phyloP scores from a whole-genome alignment of 2,113 vertebrate genomes.

The Pedetes capensis region DNA sequence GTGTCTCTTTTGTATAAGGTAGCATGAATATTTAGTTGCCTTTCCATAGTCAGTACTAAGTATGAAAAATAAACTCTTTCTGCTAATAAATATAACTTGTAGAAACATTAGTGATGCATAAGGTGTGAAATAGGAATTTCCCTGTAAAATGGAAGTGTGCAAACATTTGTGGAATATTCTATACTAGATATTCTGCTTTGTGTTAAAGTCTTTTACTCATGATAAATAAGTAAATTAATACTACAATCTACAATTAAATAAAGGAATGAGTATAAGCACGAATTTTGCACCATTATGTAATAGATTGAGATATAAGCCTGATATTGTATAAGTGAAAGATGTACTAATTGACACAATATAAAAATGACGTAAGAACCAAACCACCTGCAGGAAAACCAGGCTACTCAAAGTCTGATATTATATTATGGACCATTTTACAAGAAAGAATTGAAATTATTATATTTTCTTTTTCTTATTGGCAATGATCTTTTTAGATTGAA shows the following conservation, averaged over 20 bases:
- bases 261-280: neutral
- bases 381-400: neutral
- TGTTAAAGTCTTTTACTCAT: neutral
- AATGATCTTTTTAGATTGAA: neutral
- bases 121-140: neutral
- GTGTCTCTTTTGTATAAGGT: neutral
- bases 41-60: neutral
- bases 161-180: neutral
- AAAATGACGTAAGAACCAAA: neutral
- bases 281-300: neutral
- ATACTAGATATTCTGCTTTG: neutral
- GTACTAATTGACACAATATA: neutral
- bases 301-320: neutral
- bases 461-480: neutral
- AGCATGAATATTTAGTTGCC: neutral
- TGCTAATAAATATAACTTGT: neutral
- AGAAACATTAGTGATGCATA: neutral
- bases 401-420: neutral
- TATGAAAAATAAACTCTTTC: slow-evolving; percentile 12
- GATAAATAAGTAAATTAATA: neutral
- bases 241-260: neutral
- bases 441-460: neutral
- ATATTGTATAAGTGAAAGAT: neutral
- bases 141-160: neutral
- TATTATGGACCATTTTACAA: neutral